Percentiles rank a stretch among this genome's conserved stretches.
These are phyloP conservation scores for Propithecus deckenii DNA, from an alignment of 2,797 vertebrate species.

Conservation along the genomic window DNA sequence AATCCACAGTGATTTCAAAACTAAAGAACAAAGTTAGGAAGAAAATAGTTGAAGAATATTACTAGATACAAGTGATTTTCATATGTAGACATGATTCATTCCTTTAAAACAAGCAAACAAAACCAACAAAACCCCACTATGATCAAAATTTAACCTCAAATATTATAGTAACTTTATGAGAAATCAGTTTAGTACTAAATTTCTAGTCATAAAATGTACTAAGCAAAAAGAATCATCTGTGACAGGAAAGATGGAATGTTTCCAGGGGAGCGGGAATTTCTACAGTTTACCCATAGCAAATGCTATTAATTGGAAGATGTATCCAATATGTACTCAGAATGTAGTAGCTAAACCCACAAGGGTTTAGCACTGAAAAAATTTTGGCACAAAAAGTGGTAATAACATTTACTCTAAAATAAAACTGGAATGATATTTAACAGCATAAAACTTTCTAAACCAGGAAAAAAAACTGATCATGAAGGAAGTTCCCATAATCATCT, in stretches of 20 bases:
- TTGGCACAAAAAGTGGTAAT: constrained; percentile 41
- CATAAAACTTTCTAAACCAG: constrained; percentile 60
- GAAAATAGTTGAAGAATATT: constrained; percentile 37
- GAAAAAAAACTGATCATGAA: constrained; percentile 28
- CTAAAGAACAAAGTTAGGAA: constrained; percentile 48
- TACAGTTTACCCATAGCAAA: constrained; percentile 58
- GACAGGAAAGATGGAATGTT: not conserved
- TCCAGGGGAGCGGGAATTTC: constrained; percentile 30
- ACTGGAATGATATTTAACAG: constrained; percentile 17
- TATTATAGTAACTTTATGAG: not conserved
- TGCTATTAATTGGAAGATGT: constrained; percentile 50
- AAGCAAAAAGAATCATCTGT: constrained; percentile 25
- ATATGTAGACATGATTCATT: constrained; percentile 12
- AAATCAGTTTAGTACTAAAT: not conserved
- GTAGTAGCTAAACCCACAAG: constrained; percentile 42
- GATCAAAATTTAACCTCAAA: constrained; percentile 45
- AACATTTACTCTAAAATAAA: constrained; percentile 64
- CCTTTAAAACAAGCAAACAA: constrained; percentile 47
- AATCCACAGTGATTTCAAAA: constrained; percentile 59
- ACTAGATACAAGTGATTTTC: not conserved
- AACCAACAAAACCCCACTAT: not conserved
- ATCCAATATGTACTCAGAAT: constrained; percentile 26
- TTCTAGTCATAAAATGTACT: constrained; percentile 23
- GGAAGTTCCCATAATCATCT: constrained; percentile 50
- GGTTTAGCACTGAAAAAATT: constrained; percentile 50